Evolutionary conservation across 2,888 invertebrate species (phyloP).

Genomic region (Lordiphosa fenestrarum): DNA sequence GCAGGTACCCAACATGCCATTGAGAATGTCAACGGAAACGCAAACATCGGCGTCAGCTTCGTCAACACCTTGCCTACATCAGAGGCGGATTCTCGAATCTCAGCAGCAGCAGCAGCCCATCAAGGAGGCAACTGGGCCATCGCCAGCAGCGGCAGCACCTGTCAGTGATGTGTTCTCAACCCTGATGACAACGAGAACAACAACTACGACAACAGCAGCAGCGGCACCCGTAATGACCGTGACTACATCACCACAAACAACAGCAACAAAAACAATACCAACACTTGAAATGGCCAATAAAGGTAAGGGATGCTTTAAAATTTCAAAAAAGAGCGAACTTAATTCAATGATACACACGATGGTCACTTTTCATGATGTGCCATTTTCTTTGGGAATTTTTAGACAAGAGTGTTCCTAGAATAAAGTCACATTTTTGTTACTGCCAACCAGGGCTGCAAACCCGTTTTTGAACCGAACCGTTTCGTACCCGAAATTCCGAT

Average conservation of each 20-base stretch:
- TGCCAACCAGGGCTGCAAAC: too few species aligned
- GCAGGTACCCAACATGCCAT: constrained; percentile 80
- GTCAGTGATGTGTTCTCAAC: constrained; percentile 48
- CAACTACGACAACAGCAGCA: constrained; percentile 20
- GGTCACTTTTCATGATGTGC: too few species aligned
- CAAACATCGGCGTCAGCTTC: constrained; percentile 17
- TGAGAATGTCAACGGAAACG: constrained; percentile 52
- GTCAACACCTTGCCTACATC: constrained; percentile 73
- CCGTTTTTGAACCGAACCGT: too few species aligned
- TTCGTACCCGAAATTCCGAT: too few species aligned
- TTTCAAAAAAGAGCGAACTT: not conserved
- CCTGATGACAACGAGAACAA: constrained; percentile 39
- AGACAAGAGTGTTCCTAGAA: too few species aligned
- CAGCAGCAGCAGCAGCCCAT: constrained; percentile 53
- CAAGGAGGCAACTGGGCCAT: constrained; percentile 16
- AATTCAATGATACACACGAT: constrained; percentile 1
- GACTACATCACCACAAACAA: constrained; percentile 23
- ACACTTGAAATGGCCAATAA: constrained; percentile 51
- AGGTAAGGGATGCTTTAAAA: constrained; percentile 39
- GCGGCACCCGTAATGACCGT: constrained; percentile 21
- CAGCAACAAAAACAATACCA: constrained; percentile 30
- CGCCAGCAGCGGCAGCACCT: constrained; percentile 25
- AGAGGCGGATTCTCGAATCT: constrained; percentile 76
- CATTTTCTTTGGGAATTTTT: too few species aligned
- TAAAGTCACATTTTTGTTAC: too few species aligned